phyloP scores from a whole-genome alignment of 2,888 invertebrate species.

The Ephialtes manifestator region DNA sequence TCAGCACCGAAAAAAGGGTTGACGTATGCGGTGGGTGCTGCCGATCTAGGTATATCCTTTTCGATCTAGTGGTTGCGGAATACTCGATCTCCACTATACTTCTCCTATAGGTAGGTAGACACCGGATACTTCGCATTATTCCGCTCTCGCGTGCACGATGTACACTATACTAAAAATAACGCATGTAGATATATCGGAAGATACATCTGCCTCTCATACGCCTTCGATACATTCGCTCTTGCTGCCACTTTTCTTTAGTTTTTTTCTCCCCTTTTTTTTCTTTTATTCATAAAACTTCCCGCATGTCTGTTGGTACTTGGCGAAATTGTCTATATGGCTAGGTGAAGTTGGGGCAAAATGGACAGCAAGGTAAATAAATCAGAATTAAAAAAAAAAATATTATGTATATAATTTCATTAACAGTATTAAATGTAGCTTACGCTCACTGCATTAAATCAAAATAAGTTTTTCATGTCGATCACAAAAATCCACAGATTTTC shows the following conservation, averaged over 20 bases:
- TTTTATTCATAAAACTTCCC: slow-evolving; percentile 51
- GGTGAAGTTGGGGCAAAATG: too few relatives aligned
- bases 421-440: too few relatives aligned
- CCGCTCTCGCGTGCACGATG: slow-evolving; percentile 62
- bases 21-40: slow-evolving; percentile 14
- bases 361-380: too few relatives aligned
- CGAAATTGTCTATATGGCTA: slow-evolving; percentile 20
- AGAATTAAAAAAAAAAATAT: too few relatives aligned
- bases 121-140: slow-evolving; percentile 65
- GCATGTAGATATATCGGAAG: slow-evolving; percentile 51
- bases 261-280: slow-evolving; percentile 47
- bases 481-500: too few relatives aligned
- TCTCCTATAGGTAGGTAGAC: slow-evolving; percentile 38
- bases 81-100: slow-evolving; percentile 8
- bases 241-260: background rate
- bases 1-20: slow-evolving; percentile 54
- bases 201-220: slow-evolving; percentile 63
- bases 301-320: slow-evolving; percentile 60
- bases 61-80: slow-evolving; percentile 3
- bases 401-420: too few relatives aligned
- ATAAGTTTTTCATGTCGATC: too few relatives aligned
- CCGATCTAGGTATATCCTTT: background rate
- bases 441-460: too few relatives aligned
- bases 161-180: slow-evolving; percentile 22
- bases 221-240: slow-evolving; percentile 57